Evolutionary conservation across 2,113 vertebrate genomes (phyloP).

Genomic region (Chloropsis cyanopogon): DNA sequence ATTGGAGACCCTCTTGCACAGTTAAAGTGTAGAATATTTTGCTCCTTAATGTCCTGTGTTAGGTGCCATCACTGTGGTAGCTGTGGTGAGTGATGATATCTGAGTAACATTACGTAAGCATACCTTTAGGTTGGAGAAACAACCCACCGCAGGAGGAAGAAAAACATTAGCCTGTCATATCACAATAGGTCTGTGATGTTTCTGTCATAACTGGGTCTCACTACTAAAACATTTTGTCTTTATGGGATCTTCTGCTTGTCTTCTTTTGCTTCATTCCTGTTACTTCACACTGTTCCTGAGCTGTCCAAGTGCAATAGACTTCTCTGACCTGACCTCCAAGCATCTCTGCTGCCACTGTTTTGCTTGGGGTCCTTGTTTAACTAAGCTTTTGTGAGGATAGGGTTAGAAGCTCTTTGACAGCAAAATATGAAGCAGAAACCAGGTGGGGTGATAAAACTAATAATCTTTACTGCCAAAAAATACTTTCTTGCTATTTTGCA

Average conservation of each 20-base stretch:
- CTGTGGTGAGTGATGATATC: not conserved
- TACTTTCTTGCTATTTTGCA: not conserved
- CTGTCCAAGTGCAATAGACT: not conserved
- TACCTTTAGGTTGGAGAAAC: not conserved
- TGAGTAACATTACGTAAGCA: not conserved
- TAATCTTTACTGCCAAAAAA: not conserved
- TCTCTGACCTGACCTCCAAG: not conserved
- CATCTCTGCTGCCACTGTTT: not conserved
- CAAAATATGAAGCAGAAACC: not conserved
- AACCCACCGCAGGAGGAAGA: not conserved
- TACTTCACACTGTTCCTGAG: not conserved
- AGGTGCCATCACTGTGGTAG: not conserved
- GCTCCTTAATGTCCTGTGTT: not conserved
- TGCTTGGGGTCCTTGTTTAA: not conserved
- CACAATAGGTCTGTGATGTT: not conserved
- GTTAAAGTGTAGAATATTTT: not conserved
- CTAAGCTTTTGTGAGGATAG: not conserved
- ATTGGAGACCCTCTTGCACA: not conserved
- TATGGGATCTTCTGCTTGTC: not conserved
- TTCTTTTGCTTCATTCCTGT: not conserved
- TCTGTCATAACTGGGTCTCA: not conserved
- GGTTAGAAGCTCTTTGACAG: not conserved
- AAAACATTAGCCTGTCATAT: not conserved
- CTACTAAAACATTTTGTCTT: not conserved
- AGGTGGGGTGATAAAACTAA: not conserved